Evolutionary conservation across 2,797 vertebrate species (phyloP), one percentile per base, ranked within the genome.

Genomic region (Cossypha dichroa): DNA sequence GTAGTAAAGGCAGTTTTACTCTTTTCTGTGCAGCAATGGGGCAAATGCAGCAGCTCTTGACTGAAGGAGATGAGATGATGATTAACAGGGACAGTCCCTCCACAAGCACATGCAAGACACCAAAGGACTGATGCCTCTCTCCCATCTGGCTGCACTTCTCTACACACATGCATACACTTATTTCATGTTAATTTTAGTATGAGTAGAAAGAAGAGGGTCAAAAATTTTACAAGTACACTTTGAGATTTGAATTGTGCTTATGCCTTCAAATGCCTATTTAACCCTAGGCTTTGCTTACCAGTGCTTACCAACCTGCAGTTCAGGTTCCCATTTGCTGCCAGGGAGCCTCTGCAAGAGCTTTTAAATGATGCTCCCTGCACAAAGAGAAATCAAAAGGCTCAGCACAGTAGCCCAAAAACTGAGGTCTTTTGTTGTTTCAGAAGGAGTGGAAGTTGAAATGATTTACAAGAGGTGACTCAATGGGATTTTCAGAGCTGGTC

Each of bases 391-490:
- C 64, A 83, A 88, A 95, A 85, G 33, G 45, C 38, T 52, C 17
- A 60, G 9, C 33, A 60, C 15, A 51, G 56, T 54, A 41, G 46
- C 26, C 40, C 48, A 83, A 40, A 88, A 88, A 13, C 5, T 29
- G 60, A 80, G 0, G 19, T 82, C 78, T 94, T 93, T 94, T 91
- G 68, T 94, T 51, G 10, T 85, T 83, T 80, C 33, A 13, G 34
- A 91, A 76, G 85, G 79, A 91, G 93, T 85, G 78, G 87, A 91
- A 68, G 38, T 29, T 68, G 41, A 83, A 85, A 54, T 2, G 0
- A 26, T 58, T 93, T 90, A 80, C 59, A 48, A 63, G 60, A 64
- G 66, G 62, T 95, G 91, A 93, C 46, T 94, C 87, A 85, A 3
- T 55, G 48, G 43, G 58, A 55, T 93, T 96, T 92, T 92, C 69